Evolutionary conservation across 2,888 invertebrate species (phyloP).

Genomic region (Scaptomyza flava): DNA sequence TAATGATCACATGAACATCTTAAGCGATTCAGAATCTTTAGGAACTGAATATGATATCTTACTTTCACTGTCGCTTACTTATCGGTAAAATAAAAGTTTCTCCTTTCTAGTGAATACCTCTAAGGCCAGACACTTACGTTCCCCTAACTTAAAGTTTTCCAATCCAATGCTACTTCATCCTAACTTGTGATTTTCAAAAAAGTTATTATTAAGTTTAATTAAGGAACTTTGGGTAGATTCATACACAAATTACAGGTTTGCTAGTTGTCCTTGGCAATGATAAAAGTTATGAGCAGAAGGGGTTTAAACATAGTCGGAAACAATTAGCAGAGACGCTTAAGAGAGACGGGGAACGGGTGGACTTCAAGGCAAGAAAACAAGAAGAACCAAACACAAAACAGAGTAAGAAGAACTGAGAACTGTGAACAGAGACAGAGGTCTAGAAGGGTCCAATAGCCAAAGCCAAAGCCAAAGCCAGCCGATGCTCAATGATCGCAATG

Average conservation of each 20-base stretch:
- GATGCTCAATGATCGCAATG: slow-evolving; percentile 63
- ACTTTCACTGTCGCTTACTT: too few relatives aligned
- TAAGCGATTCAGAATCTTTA: too few relatives aligned
- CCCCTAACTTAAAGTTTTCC: too few relatives aligned
- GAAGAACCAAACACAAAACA: slow-evolving; percentile 1
- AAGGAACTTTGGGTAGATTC: neutral
- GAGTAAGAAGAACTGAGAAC: neutral
- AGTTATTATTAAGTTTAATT: neutral
- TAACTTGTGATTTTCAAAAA: neutral
- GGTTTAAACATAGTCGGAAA: slow-evolving; percentile 54
- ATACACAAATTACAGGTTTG: slow-evolving; percentile 8
- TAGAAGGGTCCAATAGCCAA: slow-evolving; percentile 23
- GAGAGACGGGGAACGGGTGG: neutral
- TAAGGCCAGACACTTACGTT: neutral
- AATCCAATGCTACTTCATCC: too few relatives aligned
- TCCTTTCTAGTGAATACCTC: too few relatives aligned
- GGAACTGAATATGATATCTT: too few relatives aligned
- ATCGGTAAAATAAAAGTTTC: too few relatives aligned
- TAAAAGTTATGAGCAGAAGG: slow-evolving; percentile 14
- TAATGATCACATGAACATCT: too few relatives aligned
- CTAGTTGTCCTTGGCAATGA: slow-evolving; percentile 25
- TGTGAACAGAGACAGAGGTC: neutral
- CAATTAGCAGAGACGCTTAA: slow-evolving; percentile 54
- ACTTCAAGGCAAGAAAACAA: slow-evolving; percentile 2
- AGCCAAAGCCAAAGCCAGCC: slow-evolving; percentile 2